Conservation (phyloP, 2,797 vertebrate species). For the Premnoplex brunnescens region DNA sequence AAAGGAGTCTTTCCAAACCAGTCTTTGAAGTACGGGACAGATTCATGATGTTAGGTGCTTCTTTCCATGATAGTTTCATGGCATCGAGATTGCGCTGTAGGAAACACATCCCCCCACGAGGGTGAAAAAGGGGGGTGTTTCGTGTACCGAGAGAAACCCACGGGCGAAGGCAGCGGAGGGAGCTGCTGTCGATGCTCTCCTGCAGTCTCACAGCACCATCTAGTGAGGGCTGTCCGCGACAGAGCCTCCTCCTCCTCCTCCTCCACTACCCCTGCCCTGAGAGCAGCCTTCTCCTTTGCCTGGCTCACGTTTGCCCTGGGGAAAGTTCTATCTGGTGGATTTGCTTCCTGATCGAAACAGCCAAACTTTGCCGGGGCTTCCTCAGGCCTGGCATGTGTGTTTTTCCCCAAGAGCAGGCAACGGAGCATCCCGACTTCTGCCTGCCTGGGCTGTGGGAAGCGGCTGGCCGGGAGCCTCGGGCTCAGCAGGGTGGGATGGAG, state of each 20-base stretch:
- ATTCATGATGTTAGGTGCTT: background rate
- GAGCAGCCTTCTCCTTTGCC: background rate
- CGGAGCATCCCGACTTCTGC: background rate
- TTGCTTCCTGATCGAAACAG: rapidly evolving
- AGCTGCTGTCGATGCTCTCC: background rate
- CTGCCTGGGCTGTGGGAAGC: background rate
- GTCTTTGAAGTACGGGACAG: background rate
- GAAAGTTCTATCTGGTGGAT: rapidly evolving
- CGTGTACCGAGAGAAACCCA: background rate
- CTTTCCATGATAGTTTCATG: background rate
- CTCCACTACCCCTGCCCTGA: rapidly evolving
- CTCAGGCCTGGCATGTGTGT: rapidly evolving
- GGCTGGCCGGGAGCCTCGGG: background rate
- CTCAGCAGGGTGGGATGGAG: rapidly evolving
- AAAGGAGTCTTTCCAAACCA: rapidly evolving
- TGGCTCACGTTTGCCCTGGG: rapidly evolving
- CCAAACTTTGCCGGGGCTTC: rapidly evolving
- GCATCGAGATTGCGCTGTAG: rapidly evolving
- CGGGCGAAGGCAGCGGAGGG: rapidly evolving
- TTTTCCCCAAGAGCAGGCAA: background rate
- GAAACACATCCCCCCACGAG: background rate
- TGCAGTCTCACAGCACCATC: background rate
- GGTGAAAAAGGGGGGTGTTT: background rate
- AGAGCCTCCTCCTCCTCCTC: background rate
- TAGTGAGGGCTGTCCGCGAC: background rate